A percentile compares a stretch with the other conserved stretches of the same genome.
Evolutionary conservation across 2,113 vertebrate genomes (phyloP).

Genomic region (Gymnocephalus cernua): DNA sequence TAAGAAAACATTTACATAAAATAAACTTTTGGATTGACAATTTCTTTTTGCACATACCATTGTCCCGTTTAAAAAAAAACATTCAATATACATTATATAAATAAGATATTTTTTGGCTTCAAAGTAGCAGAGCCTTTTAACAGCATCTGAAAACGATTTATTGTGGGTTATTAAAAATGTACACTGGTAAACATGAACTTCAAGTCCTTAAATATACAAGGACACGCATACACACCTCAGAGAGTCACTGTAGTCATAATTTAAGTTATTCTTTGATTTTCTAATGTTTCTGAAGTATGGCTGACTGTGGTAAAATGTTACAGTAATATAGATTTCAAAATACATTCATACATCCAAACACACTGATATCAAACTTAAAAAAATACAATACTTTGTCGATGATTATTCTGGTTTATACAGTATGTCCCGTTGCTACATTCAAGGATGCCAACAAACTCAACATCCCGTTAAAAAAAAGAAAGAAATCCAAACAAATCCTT

Average conservation of each 20-base stretch:
- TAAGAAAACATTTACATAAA: conserved; percentile 15
- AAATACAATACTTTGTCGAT: conserved; percentile 4
- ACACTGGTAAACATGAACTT: conserved; percentile 13
- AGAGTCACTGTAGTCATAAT: neutral
- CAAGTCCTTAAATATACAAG: neutral
- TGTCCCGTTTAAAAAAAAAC: conserved; percentile 19
- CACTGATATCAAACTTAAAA: neutral
- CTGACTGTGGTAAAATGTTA: neutral
- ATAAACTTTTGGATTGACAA: conserved; percentile 14
- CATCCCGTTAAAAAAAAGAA: neutral
- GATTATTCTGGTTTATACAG: neutral
- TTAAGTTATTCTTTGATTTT: neutral
- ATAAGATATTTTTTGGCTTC: conserved; percentile 45
- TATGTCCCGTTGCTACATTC: neutral
- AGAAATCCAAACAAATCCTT: neutral
- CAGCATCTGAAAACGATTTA: neutral
- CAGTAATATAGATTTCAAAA: neutral
- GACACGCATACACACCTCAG: neutral
- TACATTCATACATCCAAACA: neutral
- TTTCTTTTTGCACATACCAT: conserved; percentile 7
- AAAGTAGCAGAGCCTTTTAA: neutral
- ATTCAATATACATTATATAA: conserved; percentile 16
- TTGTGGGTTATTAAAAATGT: neutral
- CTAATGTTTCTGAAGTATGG: neutral
- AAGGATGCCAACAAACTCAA: neutral